phyloP scores from a whole-genome alignment of 2,797 vertebrate genomes.

The Scolopax rusticola region DNA sequence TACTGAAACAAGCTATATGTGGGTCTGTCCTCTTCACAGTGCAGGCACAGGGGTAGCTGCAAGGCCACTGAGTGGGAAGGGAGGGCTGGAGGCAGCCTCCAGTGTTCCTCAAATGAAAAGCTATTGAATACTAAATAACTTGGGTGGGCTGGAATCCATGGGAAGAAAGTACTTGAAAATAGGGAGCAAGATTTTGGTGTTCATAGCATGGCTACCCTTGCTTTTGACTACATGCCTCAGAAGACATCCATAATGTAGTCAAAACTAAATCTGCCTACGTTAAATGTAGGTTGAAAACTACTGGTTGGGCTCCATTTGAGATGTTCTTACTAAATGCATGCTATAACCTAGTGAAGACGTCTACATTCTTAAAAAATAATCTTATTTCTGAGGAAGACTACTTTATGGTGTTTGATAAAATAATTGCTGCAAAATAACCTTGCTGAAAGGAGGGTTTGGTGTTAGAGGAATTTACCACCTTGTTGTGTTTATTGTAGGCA shows the following conservation, averaged over 20 bases:
- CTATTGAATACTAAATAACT: not conserved
- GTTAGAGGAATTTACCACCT: not conserved
- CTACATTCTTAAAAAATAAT: not conserved
- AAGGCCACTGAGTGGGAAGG: not conserved
- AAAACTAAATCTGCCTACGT: not conserved
- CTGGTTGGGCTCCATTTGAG: not conserved
- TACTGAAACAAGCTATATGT: rapidly evolving
- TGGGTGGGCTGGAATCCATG: not conserved
- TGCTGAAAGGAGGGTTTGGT: not conserved
- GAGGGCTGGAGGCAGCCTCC: not conserved
- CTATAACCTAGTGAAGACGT: not conserved
- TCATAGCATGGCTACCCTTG: not conserved
- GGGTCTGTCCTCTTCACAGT: not conserved
- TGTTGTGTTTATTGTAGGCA: conserved; percentile 80
- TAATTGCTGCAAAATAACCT: not conserved
- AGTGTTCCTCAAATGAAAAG: not conserved
- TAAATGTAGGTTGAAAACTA: not conserved
- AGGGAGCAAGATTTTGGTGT: not conserved
- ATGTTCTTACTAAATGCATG: not conserved
- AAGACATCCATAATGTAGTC: not conserved
- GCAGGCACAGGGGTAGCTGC: not conserved
- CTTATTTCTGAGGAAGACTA: not conserved
- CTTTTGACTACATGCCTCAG: not conserved
- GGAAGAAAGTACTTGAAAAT: not conserved
- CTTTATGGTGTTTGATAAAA: not conserved